phyloP scores from a whole-genome alignment of 2,888 invertebrate genomes.

The Conomelus anceps region DNA sequence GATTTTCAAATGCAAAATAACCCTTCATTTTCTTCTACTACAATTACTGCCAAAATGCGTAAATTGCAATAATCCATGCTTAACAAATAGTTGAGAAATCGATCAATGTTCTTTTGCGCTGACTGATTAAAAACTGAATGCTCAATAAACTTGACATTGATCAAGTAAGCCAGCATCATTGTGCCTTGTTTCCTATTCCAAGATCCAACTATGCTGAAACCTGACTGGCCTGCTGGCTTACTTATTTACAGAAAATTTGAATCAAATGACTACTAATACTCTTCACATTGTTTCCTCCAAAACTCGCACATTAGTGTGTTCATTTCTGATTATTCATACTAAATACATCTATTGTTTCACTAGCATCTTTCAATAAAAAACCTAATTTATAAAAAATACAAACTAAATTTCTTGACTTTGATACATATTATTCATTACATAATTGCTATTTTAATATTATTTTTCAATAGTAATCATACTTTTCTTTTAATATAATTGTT shows the following conservation, averaged over 20 bases:
- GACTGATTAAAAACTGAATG: not conserved
- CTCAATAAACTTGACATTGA: not conserved
- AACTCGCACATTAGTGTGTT: not conserved
- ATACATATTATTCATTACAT: not conserved
- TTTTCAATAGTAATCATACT: not conserved
- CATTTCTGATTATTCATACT: not conserved
- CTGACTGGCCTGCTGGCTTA: not conserved
- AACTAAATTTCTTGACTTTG: constrained; percentile 16
- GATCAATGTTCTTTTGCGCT: not conserved
- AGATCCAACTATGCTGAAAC: too few species aligned
- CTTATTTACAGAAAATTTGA: not conserved
- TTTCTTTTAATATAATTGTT: not conserved
- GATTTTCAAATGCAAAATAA: not conserved
- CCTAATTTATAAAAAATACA: constrained; percentile 20
- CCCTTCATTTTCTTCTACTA: not conserved
- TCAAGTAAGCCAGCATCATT: not conserved
- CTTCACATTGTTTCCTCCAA: not conserved
- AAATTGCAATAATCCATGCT: not conserved
- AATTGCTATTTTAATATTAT: not conserved
- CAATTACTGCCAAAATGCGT: not conserved
- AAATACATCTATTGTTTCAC: constrained; percentile 4
- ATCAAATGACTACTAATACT: not conserved
- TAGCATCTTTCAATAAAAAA: constrained; percentile 17
- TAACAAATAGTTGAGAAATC: not conserved
- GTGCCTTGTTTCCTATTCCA: not conserved